Conservation (phyloP, 1,140 invertebrate genomes). For the Fopius arisanus region DNA sequence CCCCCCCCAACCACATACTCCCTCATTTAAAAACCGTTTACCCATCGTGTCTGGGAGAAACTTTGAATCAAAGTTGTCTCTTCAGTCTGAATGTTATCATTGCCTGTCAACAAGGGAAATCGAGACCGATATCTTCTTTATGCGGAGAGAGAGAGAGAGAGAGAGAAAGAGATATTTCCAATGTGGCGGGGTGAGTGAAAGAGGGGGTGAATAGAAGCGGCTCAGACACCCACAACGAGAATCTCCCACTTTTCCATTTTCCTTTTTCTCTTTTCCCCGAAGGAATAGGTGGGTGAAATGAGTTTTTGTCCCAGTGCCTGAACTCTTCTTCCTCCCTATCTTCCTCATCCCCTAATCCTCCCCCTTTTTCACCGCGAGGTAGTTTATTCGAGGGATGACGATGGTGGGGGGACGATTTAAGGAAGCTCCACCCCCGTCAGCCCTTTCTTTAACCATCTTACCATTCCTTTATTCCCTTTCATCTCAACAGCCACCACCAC, state of each 20-base stretch:
- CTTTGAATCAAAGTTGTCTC: slow-evolving; percentile 18
- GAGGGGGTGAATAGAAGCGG: slow-evolving; percentile 16
- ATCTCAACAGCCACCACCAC: slow-evolving; percentile 25
- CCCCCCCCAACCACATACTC: background rate
- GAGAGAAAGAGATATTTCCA: no score
- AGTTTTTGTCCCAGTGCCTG: slow-evolving; percentile 19
- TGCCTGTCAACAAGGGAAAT: slow-evolving; percentile 27
- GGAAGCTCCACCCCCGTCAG: slow-evolving; percentile 39
- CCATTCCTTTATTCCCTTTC: slow-evolving; percentile 46
- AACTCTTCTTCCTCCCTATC: slow-evolving; percentile 24
- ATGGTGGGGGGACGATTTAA: slow-evolving; percentile 40
- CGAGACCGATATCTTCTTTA: slow-evolving; percentile 27
- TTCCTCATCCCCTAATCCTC: slow-evolving; percentile 20
- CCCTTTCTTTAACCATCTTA: slow-evolving; percentile 36
- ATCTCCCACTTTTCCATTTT: background rate
- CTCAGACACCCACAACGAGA: slow-evolving; percentile 5
- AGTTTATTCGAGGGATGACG: slow-evolving; percentile 39
- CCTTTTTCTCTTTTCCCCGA: background rate
- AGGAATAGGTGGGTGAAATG: background rate
- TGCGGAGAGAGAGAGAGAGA: no score
- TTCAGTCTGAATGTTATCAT: slow-evolving; percentile 28
- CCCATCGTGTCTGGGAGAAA: slow-evolving; percentile 2
- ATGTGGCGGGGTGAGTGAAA: background rate
- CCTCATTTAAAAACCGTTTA: slow-evolving; percentile 22
- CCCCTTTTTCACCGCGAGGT: background rate